Percentiles rank a stretch among this genome's conserved stretches.
phyloP scores from a whole-genome alignment of 2,113 vertebrate species.

The Notothenia coriiceps region DNA sequence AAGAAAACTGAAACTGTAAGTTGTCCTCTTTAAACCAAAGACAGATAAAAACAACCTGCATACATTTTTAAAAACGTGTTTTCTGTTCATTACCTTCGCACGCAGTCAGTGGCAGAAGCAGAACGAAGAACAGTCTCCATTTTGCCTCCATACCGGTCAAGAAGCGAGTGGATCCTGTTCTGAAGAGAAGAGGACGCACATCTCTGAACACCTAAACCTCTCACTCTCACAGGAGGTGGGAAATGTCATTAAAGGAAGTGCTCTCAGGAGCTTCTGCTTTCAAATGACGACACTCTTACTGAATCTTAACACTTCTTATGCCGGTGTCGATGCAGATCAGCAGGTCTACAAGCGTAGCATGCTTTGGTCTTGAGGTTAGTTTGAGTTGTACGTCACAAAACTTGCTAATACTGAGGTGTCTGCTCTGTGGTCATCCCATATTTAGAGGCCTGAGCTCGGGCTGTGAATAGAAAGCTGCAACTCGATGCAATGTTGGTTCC shows the following conservation, averaged over 20 bases:
- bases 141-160: background rate
- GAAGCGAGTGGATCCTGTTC: background rate
- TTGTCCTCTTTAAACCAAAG: background rate
- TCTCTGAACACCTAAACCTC: background rate
- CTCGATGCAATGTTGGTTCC: no score
- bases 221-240: background rate
- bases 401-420: no score
- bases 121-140: background rate
- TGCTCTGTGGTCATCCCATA: background rate
- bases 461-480: background rate
- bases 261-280: background rate
- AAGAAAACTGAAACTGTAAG: background rate
- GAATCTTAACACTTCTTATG: no score
- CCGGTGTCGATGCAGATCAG: no score
- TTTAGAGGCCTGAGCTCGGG: background rate
- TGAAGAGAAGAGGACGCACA: background rate
- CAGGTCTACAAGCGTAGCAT: no score
- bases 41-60: background rate
- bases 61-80: background rate
- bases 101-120: slow-evolving; percentile 4
- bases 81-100: slow-evolving; percentile 28
- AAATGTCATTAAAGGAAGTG: background rate
- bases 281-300: no score
- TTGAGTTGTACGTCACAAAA: no score
- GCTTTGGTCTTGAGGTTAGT: no score